Base-by-base conservation (phyloP, 2,888 invertebrate genomes). In the Drosophila vallismaia region DNA sequence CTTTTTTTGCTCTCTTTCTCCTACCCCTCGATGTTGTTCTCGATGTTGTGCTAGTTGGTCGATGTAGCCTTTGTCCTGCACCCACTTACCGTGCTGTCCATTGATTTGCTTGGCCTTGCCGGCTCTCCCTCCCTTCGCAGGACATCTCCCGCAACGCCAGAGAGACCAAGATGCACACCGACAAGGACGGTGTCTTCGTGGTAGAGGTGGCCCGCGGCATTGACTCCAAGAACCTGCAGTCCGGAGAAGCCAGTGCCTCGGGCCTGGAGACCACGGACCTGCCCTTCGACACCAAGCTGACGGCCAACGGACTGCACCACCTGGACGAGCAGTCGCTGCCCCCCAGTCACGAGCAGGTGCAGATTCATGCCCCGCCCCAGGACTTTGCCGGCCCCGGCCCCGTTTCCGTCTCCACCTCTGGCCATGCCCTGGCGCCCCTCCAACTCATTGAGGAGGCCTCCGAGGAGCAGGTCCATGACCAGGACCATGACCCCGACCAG, bases 121-220 rank as follows among this genome's bases (percentile, higher is more conserved):
- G 31, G 31, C 14, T 48, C 12, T 49, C 6, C 4, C 12, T 6
- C 19, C 38, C 12, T 52, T 49, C 55, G 49, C 92, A 95, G 95
- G 95, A 95, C 78, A 94, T 95, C 51, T 93, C 94, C 28, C 94
- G 93, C 71, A 94, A 95, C 76, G 94, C 95, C 3, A 93, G 95
- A 31, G 95, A 95, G 89, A 95, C 95, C 0, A 95, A 95, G 85
- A 94, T 95, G 94, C 95, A 95, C 83, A 92, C 93, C 4, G 94
- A 95, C 71, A 94, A 95, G 85, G 94, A 95, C 67, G 95, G 95
- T 0, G 95, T 95, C 36, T 95, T 95, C 79, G 95, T 95, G 3
- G 95, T 95, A 0, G 95, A 95, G 88, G 95, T 93, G 86, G 87
- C 93, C 87, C 89, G 93, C 78, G 88, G 92, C 88, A 76, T 91